Evolutionary conservation across 2,888 invertebrate genomes (phyloP).

Genomic region (Lymantria monacha): DNA sequence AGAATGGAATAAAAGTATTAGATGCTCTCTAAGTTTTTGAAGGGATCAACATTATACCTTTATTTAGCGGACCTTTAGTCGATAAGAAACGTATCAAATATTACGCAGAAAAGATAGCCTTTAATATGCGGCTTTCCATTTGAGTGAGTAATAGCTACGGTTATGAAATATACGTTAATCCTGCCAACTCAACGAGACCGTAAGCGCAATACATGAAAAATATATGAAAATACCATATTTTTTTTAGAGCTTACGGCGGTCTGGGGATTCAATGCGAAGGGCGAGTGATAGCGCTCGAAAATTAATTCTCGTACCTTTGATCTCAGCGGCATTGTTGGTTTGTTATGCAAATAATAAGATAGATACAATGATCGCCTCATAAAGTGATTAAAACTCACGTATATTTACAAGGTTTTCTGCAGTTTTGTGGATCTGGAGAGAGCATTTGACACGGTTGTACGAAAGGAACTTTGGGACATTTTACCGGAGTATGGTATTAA

Average conservation of each 20-base stretch:
- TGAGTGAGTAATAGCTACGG: background rate
- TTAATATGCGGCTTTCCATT: background rate
- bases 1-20: too few relatives aligned
- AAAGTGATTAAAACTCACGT: too few relatives aligned
- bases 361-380: background rate
- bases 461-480: too few relatives aligned
- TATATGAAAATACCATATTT: constrained; percentile 49
- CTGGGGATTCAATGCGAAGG: constrained; percentile 35
- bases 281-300: constrained; percentile 62
- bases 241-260: constrained; percentile 47
- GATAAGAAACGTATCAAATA: too few relatives aligned
- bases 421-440: too few relatives aligned
- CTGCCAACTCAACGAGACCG: background rate
- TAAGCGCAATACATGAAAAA: constrained; percentile 9
- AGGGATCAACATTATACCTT: too few relatives aligned
- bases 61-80: too few relatives aligned
- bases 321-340: constrained; percentile 67
- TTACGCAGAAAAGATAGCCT: background rate
- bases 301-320: constrained; percentile 75
- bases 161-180: constrained; percentile 15
- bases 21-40: too few relatives aligned
- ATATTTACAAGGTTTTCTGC: too few relatives aligned
- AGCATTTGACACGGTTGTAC: too few relatives aligned
- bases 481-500: too few relatives aligned
- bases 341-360: constrained; percentile 61